Percentiles rank a stretch among this genome's conserved stretches.
Conservation (phyloP, 2,113 vertebrate species). For the Microcebus ravelobensis region DNA sequence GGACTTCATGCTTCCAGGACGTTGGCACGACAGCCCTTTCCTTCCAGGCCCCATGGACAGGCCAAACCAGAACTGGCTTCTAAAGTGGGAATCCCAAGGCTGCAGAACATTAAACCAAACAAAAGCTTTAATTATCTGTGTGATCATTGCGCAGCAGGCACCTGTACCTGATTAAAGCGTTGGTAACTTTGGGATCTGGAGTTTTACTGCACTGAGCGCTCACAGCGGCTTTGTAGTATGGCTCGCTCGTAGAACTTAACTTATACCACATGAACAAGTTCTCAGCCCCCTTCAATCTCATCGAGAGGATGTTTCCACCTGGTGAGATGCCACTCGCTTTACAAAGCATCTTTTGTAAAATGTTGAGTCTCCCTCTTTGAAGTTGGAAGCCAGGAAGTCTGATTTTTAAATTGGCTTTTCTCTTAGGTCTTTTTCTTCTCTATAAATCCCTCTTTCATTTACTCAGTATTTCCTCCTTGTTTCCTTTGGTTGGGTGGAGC, state of each 20-base stretch:
- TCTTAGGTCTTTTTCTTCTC: background rate
- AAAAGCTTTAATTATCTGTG: slow-evolving; percentile 55
- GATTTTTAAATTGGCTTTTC: background rate
- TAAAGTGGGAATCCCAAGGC: slow-evolving; percentile 44
- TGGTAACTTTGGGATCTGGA: slow-evolving; percentile 44
- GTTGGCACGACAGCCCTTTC: background rate
- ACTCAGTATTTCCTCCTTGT: background rate
- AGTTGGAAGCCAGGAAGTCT: background rate
- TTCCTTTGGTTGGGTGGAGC: background rate
- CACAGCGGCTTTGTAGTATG: slow-evolving; percentile 11
- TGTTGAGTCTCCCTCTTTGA: background rate
- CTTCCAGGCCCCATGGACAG: background rate
- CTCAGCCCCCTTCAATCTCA: background rate
- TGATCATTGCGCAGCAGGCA: slow-evolving; percentile 41
- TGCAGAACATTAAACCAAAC: slow-evolving; percentile 31
- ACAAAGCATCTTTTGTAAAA: slow-evolving; percentile 33
- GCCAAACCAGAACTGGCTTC: slow-evolving; percentile 55
- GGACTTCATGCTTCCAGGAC: background rate
- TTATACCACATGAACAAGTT: background rate
- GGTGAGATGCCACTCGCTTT: background rate
- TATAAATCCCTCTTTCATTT: background rate
- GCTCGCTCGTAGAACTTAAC: background rate
- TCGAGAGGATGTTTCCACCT: background rate
- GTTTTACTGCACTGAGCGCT: slow-evolving; percentile 43
- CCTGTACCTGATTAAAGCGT: slow-evolving; percentile 64